Base-by-base conservation (phyloP, 2,797 vertebrate genomes). In the Trachops cirrhosus region DNA sequence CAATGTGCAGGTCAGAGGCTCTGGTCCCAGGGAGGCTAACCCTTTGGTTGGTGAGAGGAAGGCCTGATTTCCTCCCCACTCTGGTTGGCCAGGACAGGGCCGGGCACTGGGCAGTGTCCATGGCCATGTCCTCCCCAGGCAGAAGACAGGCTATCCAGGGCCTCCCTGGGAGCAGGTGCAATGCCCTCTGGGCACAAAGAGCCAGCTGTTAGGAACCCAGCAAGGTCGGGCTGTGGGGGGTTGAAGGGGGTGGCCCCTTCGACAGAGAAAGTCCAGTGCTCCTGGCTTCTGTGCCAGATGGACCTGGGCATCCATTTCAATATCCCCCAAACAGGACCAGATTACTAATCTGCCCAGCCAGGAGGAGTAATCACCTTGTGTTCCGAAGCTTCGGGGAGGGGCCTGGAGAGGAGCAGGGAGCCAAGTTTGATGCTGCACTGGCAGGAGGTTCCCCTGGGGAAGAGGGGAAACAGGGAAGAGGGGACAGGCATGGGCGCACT, bases 381-480 rank as follows among this genome's bases (percentile, higher is more conserved):
- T 54, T 19, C 11, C 9, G 74, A 48, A 32, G 62, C 85, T 78
- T 62, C 32, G 1, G 21, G 68, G 44, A 50, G 48, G 34, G 44
- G 4, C 54, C 10, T 14, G 32, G 50, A 54, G 68, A 62, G 75
- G 26, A 77, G 22, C 6, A 0, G 71, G 64, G 52, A 48, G 44
- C 41, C 0, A 0, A 10, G 19, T 15, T 2, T 39, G 67, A 8
- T 15, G 73, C 50, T 32, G 24, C 1, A 0, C 24, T 37, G 41
- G 59, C 57, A 26, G n/a, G 26, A 24, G 24, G 16, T 5, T 5
- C 26, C 12, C 0, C 50, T 70, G 1, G 1, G 46, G 3, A 2
- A 2, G 6, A 4, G 5, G 8, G 9, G 5, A 59, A 32, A 7
- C 5, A 3, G n/a, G 57, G 54, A 12, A 3, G 32, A 32, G 34